phyloP scores from a whole-genome alignment of 2,888 invertebrate genomes.

The Blastobasis adustella region DNA sequence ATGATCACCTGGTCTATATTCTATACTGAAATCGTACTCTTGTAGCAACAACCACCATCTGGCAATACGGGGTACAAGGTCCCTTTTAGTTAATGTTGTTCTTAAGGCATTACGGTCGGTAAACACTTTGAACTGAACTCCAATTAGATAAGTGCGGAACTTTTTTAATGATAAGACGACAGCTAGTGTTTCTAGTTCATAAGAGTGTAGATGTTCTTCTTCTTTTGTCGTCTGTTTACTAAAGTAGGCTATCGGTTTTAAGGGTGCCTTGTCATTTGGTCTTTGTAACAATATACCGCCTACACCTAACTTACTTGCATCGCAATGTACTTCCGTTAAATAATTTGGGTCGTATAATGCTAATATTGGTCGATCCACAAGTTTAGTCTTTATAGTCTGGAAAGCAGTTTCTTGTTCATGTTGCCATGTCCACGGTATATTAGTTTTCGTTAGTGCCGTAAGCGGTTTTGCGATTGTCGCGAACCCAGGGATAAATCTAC shows the following conservation, averaged over 20 bases:
- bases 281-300: constrained; percentile 26
- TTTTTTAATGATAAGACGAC: constrained; percentile 25
- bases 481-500: constrained; percentile 1
- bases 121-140: constrained; percentile 19
- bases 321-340: constrained; percentile 13
- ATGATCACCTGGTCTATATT: constrained; percentile 5
- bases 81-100: constrained; percentile 19
- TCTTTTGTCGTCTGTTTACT: constrained; percentile 25
- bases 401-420: constrained; percentile 8
- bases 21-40: constrained; percentile 13
- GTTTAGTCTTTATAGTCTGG: not conserved
- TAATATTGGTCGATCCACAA: constrained; percentile 4
- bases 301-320: constrained; percentile 26
- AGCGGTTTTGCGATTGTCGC: constrained; percentile 2
- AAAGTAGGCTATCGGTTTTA: constrained; percentile 22
- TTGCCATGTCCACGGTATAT: constrained; percentile 5
- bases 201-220: constrained; percentile 28
- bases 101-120: constrained; percentile 34
- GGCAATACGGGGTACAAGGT: constrained; percentile 15
- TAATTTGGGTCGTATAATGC: constrained; percentile 7
- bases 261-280: not conserved
- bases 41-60: constrained; percentile 10
- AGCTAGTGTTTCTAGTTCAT: constrained; percentile 36
- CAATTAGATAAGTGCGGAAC: constrained; percentile 30
- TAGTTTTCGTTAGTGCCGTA: constrained; percentile 2